These are phyloP conservation scores for Natrix natrix DNA, from an alignment of 2,797 vertebrate species.

Conservation along the genomic window DNA sequence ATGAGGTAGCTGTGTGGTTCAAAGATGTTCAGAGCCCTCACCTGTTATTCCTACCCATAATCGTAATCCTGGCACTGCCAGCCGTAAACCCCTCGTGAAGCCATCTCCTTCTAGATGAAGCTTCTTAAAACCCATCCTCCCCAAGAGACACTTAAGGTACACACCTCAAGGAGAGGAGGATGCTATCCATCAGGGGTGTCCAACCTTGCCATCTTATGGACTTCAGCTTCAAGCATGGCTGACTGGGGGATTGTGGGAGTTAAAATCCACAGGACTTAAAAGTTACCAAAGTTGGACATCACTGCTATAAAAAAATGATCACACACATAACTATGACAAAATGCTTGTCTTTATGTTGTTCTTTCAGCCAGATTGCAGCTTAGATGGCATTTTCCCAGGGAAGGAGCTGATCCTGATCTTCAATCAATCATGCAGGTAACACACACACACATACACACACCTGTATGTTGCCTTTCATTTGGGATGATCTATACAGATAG, in stretches of 20 bases:
- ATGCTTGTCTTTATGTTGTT: neutral
- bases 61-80: neutral
- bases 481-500: neutral
- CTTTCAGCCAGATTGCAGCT: neutral
- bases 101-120: neutral
- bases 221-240: neutral
- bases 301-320: neutral
- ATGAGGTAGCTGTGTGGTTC: neutral
- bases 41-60: neutral
- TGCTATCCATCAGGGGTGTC: neutral
- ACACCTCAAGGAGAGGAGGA: neutral
- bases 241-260: neutral
- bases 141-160: neutral
- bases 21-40: neutral
- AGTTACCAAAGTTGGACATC: neutral
- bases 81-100: neutral
- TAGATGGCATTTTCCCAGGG: neutral
- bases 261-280: neutral
- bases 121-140: neutral
- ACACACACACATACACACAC: neutral
- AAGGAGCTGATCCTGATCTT: neutral
- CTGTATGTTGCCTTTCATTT: neutral
- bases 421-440: neutral
- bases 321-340: neutral
- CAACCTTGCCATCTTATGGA: neutral